phyloP scores from a whole-genome alignment of 2,113 vertebrate species.

The Australoheros scitulus region DNA sequence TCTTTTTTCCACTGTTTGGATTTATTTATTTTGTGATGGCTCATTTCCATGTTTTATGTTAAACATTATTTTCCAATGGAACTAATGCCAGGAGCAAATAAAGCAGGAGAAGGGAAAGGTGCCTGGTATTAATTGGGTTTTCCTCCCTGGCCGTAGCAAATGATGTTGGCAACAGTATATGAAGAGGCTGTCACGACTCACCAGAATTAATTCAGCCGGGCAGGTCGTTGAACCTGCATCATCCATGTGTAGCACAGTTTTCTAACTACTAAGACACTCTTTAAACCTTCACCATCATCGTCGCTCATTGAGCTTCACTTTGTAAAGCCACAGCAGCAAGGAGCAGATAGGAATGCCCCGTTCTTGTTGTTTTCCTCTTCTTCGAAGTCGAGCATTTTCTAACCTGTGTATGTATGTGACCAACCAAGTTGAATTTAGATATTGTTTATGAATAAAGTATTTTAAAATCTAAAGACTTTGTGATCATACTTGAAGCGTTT shows the following conservation, averaged over 20 bases:
- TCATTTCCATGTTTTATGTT: slow-evolving; percentile 23
- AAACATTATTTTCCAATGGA: slow-evolving; percentile 9
- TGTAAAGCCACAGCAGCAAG: slow-evolving; percentile 17
- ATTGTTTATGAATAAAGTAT: slow-evolving; percentile 81
- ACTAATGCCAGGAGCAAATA: neutral
- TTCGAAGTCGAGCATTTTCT: slow-evolving; percentile 73
- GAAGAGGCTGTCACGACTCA: neutral
- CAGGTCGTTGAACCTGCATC: slow-evolving; percentile 14
- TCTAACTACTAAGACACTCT: slow-evolving; percentile 7
- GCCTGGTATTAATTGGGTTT: neutral
- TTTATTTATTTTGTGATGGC: slow-evolving; percentile 31
- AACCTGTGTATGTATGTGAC: slow-evolving; percentile 74
- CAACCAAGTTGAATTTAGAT: slow-evolving; percentile 67
- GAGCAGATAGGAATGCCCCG: slow-evolving; percentile 46
- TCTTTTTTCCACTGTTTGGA: slow-evolving; percentile 39
- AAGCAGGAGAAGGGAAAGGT: slow-evolving; percentile 5
- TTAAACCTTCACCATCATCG: neutral
- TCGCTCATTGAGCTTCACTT: slow-evolving; percentile 12
- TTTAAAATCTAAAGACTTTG: slow-evolving; percentile 70
- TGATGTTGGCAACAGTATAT: neutral
- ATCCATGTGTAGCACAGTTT: slow-evolving; percentile 54
- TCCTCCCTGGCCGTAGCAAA: slow-evolving; percentile 43
- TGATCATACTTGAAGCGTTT: neutral
- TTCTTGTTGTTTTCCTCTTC: slow-evolving; percentile 64
- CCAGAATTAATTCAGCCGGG: neutral